Percentiles rank a stretch among this genome's conserved stretches.
Evolutionary conservation across 1,140 invertebrate species (phyloP).

Genomic region (Drosophila suzukii): DNA sequence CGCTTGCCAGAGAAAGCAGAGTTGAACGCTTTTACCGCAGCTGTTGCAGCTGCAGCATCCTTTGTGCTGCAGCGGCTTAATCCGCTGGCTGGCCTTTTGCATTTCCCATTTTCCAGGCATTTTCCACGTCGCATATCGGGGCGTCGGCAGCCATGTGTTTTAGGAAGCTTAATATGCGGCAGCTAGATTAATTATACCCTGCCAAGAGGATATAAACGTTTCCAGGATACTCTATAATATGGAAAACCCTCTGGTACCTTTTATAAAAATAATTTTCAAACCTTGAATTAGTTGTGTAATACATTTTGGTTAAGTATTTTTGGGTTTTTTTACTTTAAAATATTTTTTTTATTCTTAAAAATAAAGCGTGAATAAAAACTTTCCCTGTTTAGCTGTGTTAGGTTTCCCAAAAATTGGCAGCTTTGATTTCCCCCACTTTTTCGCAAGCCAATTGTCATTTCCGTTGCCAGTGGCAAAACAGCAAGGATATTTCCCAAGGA

Average conservation of each 20-base stretch:
- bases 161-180: slow-evolving; percentile 46
- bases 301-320: too few relatives aligned
- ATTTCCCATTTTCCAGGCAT: slow-evolving; percentile 73
- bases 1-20: slow-evolving; percentile 51
- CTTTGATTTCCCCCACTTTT: slow-evolving; percentile 2
- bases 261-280: too few relatives aligned
- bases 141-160: slow-evolving; percentile 53
- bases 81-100: slow-evolving; percentile 62
- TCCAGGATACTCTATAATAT: neutral
- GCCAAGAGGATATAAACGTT: neutral
- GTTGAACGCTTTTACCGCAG: slow-evolving; percentile 46
- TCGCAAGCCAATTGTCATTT: slow-evolving; percentile 18
- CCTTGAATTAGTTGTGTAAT: too few relatives aligned
- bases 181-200: slow-evolving; percentile 67
- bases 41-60: slow-evolving; percentile 32
- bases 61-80: slow-evolving; percentile 54
- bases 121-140: slow-evolving; percentile 71
- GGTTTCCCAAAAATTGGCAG: neutral
- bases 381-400: neutral
- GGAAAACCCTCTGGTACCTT: too few relatives aligned
- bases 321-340: too few relatives aligned
- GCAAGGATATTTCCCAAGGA: slow-evolving; percentile 29
- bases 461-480: slow-evolving; percentile 48
- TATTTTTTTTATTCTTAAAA: too few relatives aligned
- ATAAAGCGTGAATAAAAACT: neutral